phyloP scores from a whole-genome alignment of 2,113 vertebrate genomes.

The Recurvirostra avosetta region DNA sequence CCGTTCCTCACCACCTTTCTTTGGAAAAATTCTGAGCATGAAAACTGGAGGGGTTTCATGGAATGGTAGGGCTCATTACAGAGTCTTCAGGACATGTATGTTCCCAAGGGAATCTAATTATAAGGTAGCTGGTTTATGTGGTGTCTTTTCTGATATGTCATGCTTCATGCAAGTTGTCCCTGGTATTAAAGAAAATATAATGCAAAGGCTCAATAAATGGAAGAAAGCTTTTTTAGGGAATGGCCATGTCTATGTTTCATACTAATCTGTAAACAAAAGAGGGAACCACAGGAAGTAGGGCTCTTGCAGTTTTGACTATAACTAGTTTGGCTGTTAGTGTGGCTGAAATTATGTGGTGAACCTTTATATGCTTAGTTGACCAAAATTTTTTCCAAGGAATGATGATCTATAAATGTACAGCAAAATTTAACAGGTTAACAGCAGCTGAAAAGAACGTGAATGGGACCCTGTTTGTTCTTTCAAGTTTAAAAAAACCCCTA shows the following conservation, averaged over 20 bases:
- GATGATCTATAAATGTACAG: not conserved
- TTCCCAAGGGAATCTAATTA: not conserved
- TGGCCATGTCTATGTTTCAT: not conserved
- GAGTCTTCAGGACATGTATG: accelerated
- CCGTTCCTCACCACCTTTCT: accelerated
- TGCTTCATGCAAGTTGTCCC: not conserved
- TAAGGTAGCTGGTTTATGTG: not conserved
- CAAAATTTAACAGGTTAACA: not conserved
- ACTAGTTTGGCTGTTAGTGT: not conserved
- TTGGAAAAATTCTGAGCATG: not conserved
- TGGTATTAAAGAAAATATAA: not conserved
- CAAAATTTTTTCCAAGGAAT: not conserved
- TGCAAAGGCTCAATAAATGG: not conserved
- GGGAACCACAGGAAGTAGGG: not conserved
- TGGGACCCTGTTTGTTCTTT: not conserved
- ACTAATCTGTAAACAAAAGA: not conserved
- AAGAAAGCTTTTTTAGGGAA: not conserved
- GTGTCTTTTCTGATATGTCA: accelerated
- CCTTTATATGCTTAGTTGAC: not conserved
- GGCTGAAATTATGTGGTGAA: not conserved
- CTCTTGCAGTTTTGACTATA: not conserved
- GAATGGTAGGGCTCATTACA: not conserved
- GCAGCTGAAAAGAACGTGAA: not conserved
- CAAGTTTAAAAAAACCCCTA: not conserved
- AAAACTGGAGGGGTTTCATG: not conserved